phyloP scores from a whole-genome alignment of 1,140 invertebrate species.

The Leptinotarsa defecta region DNA sequence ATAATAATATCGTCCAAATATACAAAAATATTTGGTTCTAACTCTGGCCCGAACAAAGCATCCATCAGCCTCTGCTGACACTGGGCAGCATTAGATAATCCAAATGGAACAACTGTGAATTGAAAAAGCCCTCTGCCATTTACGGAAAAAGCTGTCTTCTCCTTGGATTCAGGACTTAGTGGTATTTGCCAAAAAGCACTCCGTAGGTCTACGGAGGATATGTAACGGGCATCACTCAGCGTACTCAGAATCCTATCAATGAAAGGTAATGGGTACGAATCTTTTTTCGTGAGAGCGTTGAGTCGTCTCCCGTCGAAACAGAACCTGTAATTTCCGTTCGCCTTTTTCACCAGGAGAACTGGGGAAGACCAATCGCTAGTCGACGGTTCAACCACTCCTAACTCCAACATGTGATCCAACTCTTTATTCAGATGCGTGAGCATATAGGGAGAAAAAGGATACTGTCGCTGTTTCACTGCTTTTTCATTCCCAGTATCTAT shows the following conservation, averaged over 20 bases:
- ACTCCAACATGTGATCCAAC: slow-evolving; percentile 30
- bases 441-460: slow-evolving; percentile 31
- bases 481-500: slow-evolving; percentile 15
- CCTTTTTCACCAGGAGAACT: slow-evolving; percentile 34
- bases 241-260: slow-evolving; percentile 46
- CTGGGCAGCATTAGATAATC: slow-evolving; percentile 45
- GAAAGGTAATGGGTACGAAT: slow-evolving; percentile 37
- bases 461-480: slow-evolving; percentile 28
- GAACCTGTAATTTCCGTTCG: slow-evolving; percentile 36
- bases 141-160: slow-evolving; percentile 55
- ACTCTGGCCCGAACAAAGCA: slow-evolving; percentile 11
- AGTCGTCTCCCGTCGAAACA: slow-evolving; percentile 50
- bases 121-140: slow-evolving; percentile 42
- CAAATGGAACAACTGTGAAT: slow-evolving; percentile 54
- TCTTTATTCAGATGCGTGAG: slow-evolving; percentile 26
- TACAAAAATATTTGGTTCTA: slow-evolving; percentile 14
- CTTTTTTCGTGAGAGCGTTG: slow-evolving; percentile 44
- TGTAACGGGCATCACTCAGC: slow-evolving; percentile 43
- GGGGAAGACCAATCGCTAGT: slow-evolving; percentile 29
- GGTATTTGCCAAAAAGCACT: slow-evolving; percentile 19
- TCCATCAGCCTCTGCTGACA: slow-evolving; percentile 52
- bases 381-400: slow-evolving; percentile 33
- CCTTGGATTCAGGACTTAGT: slow-evolving; percentile 21
- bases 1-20: slow-evolving; percentile 20
- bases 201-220: slow-evolving; percentile 45